Base-by-base conservation (phyloP, 1,140 invertebrate species). In the Tetragnatha versicolor region DNA sequence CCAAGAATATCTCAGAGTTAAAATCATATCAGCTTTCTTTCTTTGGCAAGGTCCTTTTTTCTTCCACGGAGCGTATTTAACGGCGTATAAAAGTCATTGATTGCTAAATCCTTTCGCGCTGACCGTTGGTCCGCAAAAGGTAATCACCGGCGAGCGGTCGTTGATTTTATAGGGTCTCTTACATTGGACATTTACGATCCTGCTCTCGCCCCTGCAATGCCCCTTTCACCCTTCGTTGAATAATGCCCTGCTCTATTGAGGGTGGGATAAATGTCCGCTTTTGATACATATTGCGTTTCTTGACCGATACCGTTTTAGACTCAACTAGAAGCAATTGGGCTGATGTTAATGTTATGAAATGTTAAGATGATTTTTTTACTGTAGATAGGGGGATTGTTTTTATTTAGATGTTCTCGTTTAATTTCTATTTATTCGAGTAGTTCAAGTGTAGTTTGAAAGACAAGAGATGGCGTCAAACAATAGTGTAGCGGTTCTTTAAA, bases 91-190 rank as follows among this genome's bases (percentile, higher is more conserved):
- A 53, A 53, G 29, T 51, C 49, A 55, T 73, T 53, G 37, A 55
- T 73, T 53, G 49, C 55, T 42, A 73, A 73, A 73, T 73, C 49
- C 55, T 60, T 60, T 61, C 58, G 69, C 69, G 17, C 35, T 73
- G 69, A 55, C 69, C 69, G 31, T 47, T 73, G 69, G 69, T 73
- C 69, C 53, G 55, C 69, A 60, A 73, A 73, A 42, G 22, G 69
- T 73, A 73, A 73, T 73, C 53, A 47, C 55, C 55, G 53, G 58
- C 17, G 53, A 39, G 69, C 69, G 69, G 69, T 60, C 69, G 49
- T 73, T 58, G 69, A 60, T 73, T 73, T 73, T 73, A 73, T 73
- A 73, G 53, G 35, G 53, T 60, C 69, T 73, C 49, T 58, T 73
- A 73, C 27, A 33, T 53, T n/a, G 51, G 69, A 73, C 69, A 60